Conservation (phyloP, 53 echinoderm and acorn worm genomes). For the Temnopleurus reevesii region DNA sequence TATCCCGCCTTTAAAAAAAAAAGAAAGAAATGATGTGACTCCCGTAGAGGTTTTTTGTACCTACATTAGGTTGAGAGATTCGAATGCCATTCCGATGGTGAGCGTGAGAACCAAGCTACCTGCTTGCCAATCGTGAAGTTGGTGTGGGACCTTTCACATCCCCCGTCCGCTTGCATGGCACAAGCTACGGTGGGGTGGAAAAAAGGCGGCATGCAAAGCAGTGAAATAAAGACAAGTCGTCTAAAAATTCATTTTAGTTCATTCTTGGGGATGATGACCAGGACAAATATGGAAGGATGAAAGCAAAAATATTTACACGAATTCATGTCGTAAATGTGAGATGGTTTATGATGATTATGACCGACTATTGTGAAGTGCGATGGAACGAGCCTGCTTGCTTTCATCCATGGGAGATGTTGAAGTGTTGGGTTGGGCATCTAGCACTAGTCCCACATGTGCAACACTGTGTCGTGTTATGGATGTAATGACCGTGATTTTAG, state of each 20-base stretch:
- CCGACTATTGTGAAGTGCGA: conserved; percentile 62
- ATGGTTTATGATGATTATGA: conserved; percentile 53
- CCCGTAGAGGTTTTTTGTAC: conserved; percentile 39
- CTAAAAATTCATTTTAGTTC: conserved; percentile 51
- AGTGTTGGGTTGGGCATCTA: conserved; percentile 51
- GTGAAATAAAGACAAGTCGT: conserved; percentile 45
- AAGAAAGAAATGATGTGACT: conserved; percentile 1
- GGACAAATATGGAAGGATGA: conserved; percentile 48
- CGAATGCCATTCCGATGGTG: conserved; percentile 31
- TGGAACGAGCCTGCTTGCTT: conserved; percentile 57
- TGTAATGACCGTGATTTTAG: conserved; percentile 61
- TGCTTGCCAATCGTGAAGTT: conserved; percentile 58
- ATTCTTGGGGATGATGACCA: conserved; percentile 48
- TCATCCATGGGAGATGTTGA: conserved; percentile 57
- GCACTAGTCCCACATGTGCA: conserved; percentile 62
- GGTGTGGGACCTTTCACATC: conserved; percentile 54
- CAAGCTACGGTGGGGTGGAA: conserved; percentile 54
- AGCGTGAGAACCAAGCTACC: conserved; percentile 55
- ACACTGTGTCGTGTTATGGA: conserved; percentile 49
- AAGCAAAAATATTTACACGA: conserved; percentile 49
- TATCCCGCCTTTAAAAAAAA: neutral
- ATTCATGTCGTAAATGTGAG: conserved; percentile 52
- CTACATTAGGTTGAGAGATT: conserved; percentile 57
- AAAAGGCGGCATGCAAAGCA: conserved; percentile 57
- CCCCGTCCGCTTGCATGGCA: conserved; percentile 55